Conservation (phyloP, 2,888 invertebrate genomes). For the Caenorhabditis zanzibari region DNA sequence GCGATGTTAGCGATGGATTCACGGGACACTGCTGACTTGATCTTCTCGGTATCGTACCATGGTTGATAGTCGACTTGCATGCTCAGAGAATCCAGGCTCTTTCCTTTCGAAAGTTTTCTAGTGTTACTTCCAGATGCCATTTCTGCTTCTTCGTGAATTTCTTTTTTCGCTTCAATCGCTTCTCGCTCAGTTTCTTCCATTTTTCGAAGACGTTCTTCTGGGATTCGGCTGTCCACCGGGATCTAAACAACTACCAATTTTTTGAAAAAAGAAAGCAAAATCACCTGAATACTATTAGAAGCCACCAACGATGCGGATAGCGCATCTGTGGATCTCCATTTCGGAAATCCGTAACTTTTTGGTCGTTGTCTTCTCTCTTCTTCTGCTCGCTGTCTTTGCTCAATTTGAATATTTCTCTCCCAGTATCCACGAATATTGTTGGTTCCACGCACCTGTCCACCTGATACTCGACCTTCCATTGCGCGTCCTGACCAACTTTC, state of each 20-base stretch:
- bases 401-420: constrained; percentile 71
- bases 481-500: constrained; percentile 64
- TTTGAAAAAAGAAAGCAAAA: too few species aligned
- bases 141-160: constrained; percentile 63
- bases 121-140: constrained; percentile 26
- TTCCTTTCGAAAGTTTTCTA: constrained; percentile 67
- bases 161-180: constrained; percentile 69
- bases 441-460: constrained; percentile 56
- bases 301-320: constrained; percentile 80
- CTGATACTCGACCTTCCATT: constrained; percentile 62
- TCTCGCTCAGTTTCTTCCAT: constrained; percentile 77
- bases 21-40: constrained; percentile 62
- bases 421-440: constrained; percentile 71
- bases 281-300: constrained; percentile 72
- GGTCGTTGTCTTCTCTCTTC: constrained; percentile 64
- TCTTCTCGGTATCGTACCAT: constrained; percentile 67
- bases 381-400: constrained; percentile 59
- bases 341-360: constrained; percentile 76
- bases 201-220: constrained; percentile 72
- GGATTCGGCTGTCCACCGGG: constrained; percentile 76
- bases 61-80: constrained; percentile 69
- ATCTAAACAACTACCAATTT: too few species aligned
- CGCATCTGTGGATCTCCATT: constrained; percentile 80
- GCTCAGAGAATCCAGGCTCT: constrained; percentile 70
- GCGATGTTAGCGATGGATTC: constrained; percentile 71